Base-by-base conservation (phyloP, 2,113 vertebrate species). In the Sapayoa aenigma region DNA sequence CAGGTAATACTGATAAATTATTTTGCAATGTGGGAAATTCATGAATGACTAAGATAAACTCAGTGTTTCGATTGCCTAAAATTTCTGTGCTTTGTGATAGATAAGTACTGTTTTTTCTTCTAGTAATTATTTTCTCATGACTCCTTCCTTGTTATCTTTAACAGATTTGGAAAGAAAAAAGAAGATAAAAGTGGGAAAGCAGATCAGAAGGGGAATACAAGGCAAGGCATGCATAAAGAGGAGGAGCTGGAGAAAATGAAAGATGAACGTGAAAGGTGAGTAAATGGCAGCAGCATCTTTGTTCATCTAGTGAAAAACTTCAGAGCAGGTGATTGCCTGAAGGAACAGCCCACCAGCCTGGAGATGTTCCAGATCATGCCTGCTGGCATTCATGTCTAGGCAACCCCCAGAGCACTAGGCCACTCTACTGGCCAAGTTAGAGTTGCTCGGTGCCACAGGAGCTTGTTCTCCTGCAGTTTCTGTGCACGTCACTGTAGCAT, bases 111-210 rank as follows among this genome's bases (percentile, higher is more conserved):
- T 2, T 53, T 93, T 87, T 92, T 83, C 11, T 73, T 92, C 25
- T 73, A 66, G 47, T 87, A 76, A 83, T 84, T 83, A 44, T 83
- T 94, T 97, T 53, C 31, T 90, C 33, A 47, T 72, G 74, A 58
- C 81, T 77, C 37, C 27, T 89, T 87, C n/a, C 89, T 86, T 86
- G 42, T 27, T 97, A 31, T 94, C 41, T 95, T 92, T 44, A 94
- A 71, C 96, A 99, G 99, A 96, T 99, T 99, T 93, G 99, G 98
- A 44, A 99, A 99, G 98, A 99, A 98, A 95, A 99, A 99, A 88
- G 99, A 99, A 23, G 99, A 99, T 62, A 99, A 98, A 97, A 93
- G 91, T 49, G 98, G 98, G 14, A 99, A 99, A 95, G 53, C 84
- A 7, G 98, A 99, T 71, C 98, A 98, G 62, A 99, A 99, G 89